Percentiles rank a stretch among this genome's conserved stretches.
phyloP scores from a whole-genome alignment of 2,113 vertebrate genomes.

The Otis tarda region DNA sequence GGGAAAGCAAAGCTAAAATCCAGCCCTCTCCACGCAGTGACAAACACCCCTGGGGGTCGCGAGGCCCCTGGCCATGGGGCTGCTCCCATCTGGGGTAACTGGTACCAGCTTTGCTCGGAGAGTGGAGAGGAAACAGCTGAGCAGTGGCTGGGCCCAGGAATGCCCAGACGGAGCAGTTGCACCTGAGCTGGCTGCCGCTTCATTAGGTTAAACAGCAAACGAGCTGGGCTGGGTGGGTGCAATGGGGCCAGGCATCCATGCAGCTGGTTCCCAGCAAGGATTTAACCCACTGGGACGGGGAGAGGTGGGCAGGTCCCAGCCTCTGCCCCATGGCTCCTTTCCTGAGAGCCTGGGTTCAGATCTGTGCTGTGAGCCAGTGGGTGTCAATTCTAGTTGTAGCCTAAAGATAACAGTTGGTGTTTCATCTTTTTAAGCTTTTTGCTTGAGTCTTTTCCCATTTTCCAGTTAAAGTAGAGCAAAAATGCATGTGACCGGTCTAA shows the following conservation, averaged over 20 bases:
- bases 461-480: background rate
- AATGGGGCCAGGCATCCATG: background rate
- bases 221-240: background rate
- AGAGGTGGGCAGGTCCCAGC: background rate
- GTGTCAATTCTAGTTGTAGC: fast-evolving
- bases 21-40: fast-evolving
- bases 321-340: background rate
- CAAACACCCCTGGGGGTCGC: fast-evolving
- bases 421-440: background rate
- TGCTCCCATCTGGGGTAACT: background rate
- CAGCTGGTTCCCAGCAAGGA: background rate
- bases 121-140: background rate
- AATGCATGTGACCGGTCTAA: fast-evolving
- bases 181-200: background rate
- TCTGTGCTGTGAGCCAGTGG: too few species aligned
- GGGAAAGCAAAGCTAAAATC: background rate
- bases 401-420: fast-evolving
- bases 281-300: background rate
- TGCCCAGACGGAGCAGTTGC: fast-evolving
- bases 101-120: background rate
- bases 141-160: fast-evolving
- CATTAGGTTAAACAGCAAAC: fast-evolving
- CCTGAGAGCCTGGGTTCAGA: background rate
- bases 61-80: fast-evolving
- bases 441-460: fast-evolving